Conservation (phyloP, 2,888 invertebrate genomes). For the Aproaerema taeniolella region DNA sequence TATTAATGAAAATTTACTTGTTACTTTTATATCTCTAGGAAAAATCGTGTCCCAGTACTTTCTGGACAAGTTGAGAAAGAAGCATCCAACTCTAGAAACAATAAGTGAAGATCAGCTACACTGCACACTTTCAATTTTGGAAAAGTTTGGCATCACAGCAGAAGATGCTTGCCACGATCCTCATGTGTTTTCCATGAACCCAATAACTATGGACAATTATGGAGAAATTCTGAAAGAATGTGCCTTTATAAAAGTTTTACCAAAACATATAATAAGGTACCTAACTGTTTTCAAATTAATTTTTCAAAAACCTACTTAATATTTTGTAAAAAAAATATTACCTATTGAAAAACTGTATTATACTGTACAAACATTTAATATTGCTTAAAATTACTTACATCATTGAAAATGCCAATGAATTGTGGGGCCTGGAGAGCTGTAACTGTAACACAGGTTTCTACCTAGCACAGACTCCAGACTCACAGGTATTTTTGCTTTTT, state of each 20-base stretch:
- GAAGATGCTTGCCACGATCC: constrained; percentile 73
- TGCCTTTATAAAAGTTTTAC: constrained; percentile 65
- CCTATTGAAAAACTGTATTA: too few relatives aligned
- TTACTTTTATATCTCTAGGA: constrained; percentile 44
- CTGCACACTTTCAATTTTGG: constrained; percentile 45
- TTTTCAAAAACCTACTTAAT: too few relatives aligned
- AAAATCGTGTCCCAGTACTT: constrained; percentile 31
- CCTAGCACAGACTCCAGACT: too few relatives aligned
- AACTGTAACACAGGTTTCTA: too few relatives aligned
- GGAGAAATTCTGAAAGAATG: constrained; percentile 79
- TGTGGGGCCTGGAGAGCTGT: too few relatives aligned
- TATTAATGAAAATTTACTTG: too few relatives aligned
- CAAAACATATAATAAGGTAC: constrained; percentile 60
- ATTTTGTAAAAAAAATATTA: too few relatives aligned
- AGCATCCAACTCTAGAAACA: constrained; percentile 50
- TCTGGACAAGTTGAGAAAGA: constrained; percentile 38
- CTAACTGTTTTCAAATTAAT: background rate
- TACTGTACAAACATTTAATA: too few relatives aligned
- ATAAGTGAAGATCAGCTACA: constrained; percentile 45
- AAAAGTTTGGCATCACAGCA: constrained; percentile 62
- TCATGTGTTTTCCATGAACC: constrained; percentile 75
- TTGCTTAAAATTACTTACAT: too few relatives aligned
- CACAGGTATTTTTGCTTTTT: too few relatives aligned
- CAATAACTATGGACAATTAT: constrained; percentile 78
- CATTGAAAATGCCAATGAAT: too few relatives aligned